These are phyloP conservation scores for Vombatus ursinus DNA, from an alignment of 2,113 vertebrate genomes.

Conservation along the genomic window DNA sequence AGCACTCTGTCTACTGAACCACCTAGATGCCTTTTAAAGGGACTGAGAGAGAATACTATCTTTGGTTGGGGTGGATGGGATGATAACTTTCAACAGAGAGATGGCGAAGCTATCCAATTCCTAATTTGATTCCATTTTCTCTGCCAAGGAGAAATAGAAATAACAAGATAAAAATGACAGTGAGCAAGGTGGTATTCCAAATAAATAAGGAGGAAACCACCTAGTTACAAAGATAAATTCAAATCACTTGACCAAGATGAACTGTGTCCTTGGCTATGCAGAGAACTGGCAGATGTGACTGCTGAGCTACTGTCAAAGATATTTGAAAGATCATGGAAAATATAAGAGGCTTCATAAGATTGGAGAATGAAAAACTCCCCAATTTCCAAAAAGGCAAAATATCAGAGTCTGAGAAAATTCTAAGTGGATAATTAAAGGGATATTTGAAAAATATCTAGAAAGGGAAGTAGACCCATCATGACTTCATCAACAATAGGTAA, in stretches of 20 bases:
- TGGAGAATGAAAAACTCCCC: background rate
- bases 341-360: background rate
- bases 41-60: background rate
- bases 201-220: background rate
- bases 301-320: background rate
- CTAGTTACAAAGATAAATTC: background rate
- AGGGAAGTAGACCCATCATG: background rate
- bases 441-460: background rate
- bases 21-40: background rate
- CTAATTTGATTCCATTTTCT: background rate
- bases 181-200: background rate
- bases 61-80: background rate
- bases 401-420: background rate
- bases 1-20: background rate
- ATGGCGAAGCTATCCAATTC: background rate
- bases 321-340: background rate
- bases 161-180: background rate
- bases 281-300: background rate
- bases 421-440: background rate
- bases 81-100: background rate
- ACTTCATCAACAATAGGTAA: background rate
- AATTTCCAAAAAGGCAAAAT: background rate
- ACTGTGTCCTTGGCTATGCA: background rate
- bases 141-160: background rate
- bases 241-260: background rate